phyloP scores from a whole-genome alignment of 2,113 vertebrate species.

The Abramis brama region DNA sequence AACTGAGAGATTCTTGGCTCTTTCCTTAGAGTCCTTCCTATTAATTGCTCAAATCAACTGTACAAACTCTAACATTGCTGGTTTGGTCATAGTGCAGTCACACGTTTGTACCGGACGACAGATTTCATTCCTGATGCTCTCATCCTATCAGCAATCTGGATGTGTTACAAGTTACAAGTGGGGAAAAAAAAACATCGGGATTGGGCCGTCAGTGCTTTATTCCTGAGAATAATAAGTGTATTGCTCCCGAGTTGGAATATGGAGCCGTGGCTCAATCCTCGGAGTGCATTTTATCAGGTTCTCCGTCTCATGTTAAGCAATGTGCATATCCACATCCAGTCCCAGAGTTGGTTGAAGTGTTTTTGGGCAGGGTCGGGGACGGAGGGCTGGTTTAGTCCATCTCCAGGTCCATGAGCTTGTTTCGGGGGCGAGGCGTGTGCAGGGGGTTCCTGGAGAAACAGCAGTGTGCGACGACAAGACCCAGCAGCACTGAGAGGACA shows the following conservation, averaged over 20 bases:
- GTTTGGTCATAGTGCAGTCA: background rate
- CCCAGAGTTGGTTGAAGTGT: conserved; percentile 9
- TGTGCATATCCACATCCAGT: conserved; percentile 8
- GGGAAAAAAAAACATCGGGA: background rate
- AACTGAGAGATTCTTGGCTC: conserved; percentile 17
- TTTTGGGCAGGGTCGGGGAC: conserved; percentile 32
- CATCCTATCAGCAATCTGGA: background rate
- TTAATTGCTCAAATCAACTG: background rate
- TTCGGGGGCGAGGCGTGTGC: conserved; percentile 81
- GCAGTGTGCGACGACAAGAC: conserved; percentile 88
- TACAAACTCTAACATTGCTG: background rate
- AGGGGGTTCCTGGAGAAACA: conserved; percentile 86
- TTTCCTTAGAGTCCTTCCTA: conserved; percentile 21
- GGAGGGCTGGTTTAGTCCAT: conserved; percentile 83
- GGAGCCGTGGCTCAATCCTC: background rate
- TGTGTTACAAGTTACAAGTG: no score
- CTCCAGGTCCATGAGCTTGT: conserved; percentile 92
- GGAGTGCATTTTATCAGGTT: background rate
- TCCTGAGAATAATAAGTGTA: conserved; percentile 44
- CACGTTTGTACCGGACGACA: background rate
- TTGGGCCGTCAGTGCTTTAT: conserved; percentile 3
- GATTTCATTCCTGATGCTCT: conserved; percentile 2
- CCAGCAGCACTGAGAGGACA: conserved; percentile 89
- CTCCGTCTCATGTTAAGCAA: background rate
- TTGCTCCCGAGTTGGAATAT: background rate